Conservation (phyloP, 2,888 invertebrate species). For the Calephelis perditalis region DNA sequence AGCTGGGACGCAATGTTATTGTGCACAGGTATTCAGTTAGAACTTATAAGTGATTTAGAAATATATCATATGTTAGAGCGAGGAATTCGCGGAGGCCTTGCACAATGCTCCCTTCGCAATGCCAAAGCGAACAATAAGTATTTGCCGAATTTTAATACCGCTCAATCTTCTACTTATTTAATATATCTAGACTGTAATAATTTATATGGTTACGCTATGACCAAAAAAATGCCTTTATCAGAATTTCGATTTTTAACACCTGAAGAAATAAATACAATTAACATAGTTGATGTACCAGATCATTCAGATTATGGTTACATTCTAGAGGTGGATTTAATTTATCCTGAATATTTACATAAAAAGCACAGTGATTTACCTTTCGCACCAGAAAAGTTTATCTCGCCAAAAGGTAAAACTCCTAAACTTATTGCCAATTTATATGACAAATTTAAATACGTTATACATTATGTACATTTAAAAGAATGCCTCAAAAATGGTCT, state of each 20-base stretch:
- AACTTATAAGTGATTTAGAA: neutral
- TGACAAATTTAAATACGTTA: conserved; percentile 35
- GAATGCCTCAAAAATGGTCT: conserved; percentile 35
- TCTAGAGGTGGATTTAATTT: conserved; percentile 32
- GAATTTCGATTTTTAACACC: conserved; percentile 21
- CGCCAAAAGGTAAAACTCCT: too few relatives aligned
- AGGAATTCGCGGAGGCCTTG: too few relatives aligned
- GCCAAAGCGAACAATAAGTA: neutral
- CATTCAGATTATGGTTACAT: conserved; percentile 30
- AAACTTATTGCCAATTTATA: too few relatives aligned
- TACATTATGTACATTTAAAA: conserved; percentile 36
- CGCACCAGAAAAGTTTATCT: conserved; percentile 24
- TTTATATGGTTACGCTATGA: conserved; percentile 24
- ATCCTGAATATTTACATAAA: conserved; percentile 25
- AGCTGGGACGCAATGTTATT: neutral
- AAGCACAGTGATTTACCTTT: conserved; percentile 14
- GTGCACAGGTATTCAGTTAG: neutral
- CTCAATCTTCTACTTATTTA: conserved; percentile 10
- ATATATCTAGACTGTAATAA: conserved; percentile 12
- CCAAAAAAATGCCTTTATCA: conserved; percentile 23
- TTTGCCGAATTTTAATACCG: neutral
- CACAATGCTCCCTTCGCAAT: neutral
- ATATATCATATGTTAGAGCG: neutral
- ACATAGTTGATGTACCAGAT: conserved; percentile 21
- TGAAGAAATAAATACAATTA: conserved; percentile 20